These are phyloP conservation scores for Crocidura indochinensis DNA, from an alignment of 2,797 vertebrate genomes.

Conservation along the genomic window DNA sequence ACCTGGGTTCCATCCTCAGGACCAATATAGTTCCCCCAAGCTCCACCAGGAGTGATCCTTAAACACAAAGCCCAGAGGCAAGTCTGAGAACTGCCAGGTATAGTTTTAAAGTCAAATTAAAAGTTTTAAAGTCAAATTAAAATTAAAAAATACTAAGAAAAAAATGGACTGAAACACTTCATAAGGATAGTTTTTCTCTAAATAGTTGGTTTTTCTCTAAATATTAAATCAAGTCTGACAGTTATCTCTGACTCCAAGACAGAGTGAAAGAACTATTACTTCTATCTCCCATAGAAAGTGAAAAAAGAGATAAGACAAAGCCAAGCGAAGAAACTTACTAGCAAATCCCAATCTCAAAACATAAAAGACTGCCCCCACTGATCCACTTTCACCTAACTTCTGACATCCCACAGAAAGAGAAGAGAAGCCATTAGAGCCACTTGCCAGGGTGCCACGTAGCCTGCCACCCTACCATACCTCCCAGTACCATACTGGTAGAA, in stretches of 20 bases:
- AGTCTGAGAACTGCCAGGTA: too few species aligned
- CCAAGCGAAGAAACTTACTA: conserved; percentile 6
- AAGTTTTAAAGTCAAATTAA: too few species aligned
- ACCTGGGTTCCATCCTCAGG: too few species aligned
- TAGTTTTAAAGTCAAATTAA: too few species aligned
- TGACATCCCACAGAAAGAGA: background rate
- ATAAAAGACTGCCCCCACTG: background rate
- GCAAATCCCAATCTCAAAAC: background rate
- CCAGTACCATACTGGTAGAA: background rate
- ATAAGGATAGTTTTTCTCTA: conserved; percentile 15
- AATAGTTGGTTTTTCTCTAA: background rate
- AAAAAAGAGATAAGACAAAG: background rate
- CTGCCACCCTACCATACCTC: background rate
- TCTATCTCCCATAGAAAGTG: background rate
- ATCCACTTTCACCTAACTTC: background rate
- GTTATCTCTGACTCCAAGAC: background rate
- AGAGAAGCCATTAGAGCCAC: background rate
- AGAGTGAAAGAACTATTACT: background rate
- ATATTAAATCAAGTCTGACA: conserved; percentile 39
- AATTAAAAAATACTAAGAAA: background rate
- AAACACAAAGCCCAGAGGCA: too few species aligned
- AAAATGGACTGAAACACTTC: conserved; percentile 22
- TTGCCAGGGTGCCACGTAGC: background rate
- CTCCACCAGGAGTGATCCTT: too few species aligned
- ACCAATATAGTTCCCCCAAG: too few species aligned